Conservation (phyloP, 2,797 vertebrate species). For the Sebastes dallii region DNA sequence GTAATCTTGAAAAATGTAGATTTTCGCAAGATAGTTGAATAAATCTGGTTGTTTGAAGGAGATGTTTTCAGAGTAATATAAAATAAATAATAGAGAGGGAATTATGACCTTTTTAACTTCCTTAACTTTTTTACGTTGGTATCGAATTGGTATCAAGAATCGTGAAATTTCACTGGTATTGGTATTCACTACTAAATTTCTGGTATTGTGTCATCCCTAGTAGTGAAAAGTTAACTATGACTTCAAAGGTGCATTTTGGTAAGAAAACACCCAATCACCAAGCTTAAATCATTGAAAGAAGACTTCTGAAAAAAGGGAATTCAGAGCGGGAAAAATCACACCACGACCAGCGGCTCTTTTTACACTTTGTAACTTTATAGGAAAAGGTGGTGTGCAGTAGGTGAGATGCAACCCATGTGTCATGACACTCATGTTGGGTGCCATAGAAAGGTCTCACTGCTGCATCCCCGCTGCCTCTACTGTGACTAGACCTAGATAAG, state of each 20-base stretch:
- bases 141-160: no score
- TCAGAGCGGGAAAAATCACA: background rate
- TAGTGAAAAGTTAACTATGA: background rate
- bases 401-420: background rate
- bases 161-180: no score
- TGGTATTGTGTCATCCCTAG: no score
- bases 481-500: background rate
- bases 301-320: background rate
- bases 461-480: background rate
- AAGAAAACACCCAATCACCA: background rate
- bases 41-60: no score
- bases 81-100: no score
- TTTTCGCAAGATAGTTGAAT: no score
- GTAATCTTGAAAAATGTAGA: no score
- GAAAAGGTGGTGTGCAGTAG: background rate
- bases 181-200: no score
- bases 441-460: background rate
- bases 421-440: background rate
- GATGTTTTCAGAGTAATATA: no score
- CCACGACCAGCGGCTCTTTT: background rate
- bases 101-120: no score
- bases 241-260: background rate
- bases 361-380: background rate
- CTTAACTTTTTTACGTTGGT: no score
- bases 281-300: background rate